phyloP scores from a whole-genome alignment of 1,140 invertebrate genomes.

The Proctacanthus coquilletti region DNA sequence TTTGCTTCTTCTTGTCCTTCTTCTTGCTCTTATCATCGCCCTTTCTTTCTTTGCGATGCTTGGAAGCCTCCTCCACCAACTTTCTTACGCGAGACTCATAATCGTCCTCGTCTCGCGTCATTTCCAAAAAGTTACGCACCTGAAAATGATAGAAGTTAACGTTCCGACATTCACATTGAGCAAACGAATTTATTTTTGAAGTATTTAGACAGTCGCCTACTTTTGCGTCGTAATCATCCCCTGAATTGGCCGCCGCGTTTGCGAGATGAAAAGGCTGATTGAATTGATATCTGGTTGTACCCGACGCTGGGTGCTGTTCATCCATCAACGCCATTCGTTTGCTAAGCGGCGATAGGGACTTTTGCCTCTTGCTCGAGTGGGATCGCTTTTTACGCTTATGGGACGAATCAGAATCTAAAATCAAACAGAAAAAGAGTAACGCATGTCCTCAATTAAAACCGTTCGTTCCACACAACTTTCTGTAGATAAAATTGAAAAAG shows the following conservation, averaged over 20 bases:
- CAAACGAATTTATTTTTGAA: slow-evolving; percentile 2
- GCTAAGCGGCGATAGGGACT: slow-evolving; percentile 59
- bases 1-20: slow-evolving; percentile 48
- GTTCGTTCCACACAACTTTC: too few species aligned
- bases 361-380: slow-evolving; percentile 46
- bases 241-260: slow-evolving; percentile 30
- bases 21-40: slow-evolving; percentile 52
- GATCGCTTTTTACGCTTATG: slow-evolving; percentile 46
- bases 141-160: slow-evolving; percentile 47
- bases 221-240: slow-evolving; percentile 51
- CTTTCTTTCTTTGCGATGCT: slow-evolving; percentile 61
- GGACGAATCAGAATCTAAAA: slow-evolving; percentile 31
- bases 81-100: slow-evolving; percentile 70
- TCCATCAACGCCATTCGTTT: slow-evolving; percentile 58
- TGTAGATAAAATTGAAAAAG: too few species aligned
- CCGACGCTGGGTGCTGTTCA: slow-evolving; percentile 30
- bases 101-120: slow-evolving; percentile 66
- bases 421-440: slow-evolving; percentile 8
- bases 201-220: too few species aligned
- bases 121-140: slow-evolving; percentile 57
- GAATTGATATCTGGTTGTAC: slow-evolving; percentile 39
- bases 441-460: too few species aligned
- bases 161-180: slow-evolving; percentile 28
- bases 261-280: slow-evolving; percentile 35
- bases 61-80: slow-evolving; percentile 61